Percentiles rank a stretch among this genome's conserved stretches.
Conservation (phyloP, 2,113 vertebrate species). For the Ceyx melanurus region DNA sequence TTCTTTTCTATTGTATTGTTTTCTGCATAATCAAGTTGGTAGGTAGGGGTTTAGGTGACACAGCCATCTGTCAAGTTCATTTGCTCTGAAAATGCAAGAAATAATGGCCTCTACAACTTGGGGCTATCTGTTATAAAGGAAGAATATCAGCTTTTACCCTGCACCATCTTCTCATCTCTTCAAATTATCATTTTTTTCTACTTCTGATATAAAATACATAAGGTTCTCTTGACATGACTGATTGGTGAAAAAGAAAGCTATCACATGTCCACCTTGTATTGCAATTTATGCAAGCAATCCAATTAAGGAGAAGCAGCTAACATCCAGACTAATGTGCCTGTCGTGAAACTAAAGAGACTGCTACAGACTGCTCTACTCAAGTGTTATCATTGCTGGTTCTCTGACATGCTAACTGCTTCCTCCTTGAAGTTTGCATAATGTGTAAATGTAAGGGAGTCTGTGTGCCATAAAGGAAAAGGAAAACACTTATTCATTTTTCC, state of each 20-base stretch:
- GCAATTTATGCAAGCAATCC: constrained; percentile 86
- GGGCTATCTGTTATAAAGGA: constrained; percentile 92
- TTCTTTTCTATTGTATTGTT: constrained; percentile 99
- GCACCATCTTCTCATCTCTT: constrained; percentile 73
- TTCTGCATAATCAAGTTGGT: constrained; percentile 99
- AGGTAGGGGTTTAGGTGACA: constrained; percentile 99
- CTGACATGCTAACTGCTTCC: constrained; percentile 7
- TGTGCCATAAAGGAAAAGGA: background rate
- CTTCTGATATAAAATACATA: constrained; percentile 63
- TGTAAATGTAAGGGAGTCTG: background rate
- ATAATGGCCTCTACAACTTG: constrained; percentile 91
- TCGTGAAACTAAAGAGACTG: constrained; percentile 40
- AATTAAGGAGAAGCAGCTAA: constrained; percentile 76
- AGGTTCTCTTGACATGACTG: constrained; percentile 63
- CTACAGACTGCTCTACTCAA: background rate
- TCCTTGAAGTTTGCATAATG: constrained; percentile 40
- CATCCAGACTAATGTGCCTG: constrained; percentile 54
- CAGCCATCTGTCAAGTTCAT: constrained; percentile 99
- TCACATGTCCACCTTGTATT: constrained; percentile 77
- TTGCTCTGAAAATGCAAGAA: constrained; percentile 98
- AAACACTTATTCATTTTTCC: background rate
- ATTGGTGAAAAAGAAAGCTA: constrained; percentile 58
- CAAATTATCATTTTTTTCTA: constrained; percentile 75
- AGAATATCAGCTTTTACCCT: constrained; percentile 78
- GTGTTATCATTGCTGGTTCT: background rate